phyloP scores from a whole-genome alignment of 2,888 invertebrate genomes.

The Lycaena phlaeas region DNA sequence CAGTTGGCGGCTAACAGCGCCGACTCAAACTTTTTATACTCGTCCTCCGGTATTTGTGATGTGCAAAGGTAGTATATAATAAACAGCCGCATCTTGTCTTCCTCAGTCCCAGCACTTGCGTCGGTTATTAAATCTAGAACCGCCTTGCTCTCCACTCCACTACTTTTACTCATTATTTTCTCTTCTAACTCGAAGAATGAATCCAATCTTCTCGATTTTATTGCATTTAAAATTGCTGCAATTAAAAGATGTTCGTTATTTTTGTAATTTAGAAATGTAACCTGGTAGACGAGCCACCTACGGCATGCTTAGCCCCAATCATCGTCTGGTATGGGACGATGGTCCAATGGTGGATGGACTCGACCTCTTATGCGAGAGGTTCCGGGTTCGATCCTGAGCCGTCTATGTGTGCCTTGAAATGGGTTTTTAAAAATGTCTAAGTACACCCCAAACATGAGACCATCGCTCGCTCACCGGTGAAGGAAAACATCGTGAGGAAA shows the following conservation, averaged over 20 bases:
- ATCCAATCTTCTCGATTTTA: conserved; percentile 92
- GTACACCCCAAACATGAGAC: too few relatives aligned
- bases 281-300: too few relatives aligned
- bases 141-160: conserved; percentile 81
- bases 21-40: conserved; percentile 87
- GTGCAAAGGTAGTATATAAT: conserved; percentile 93
- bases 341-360: too few relatives aligned
- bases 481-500: too few relatives aligned
- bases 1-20: conserved; percentile 86
- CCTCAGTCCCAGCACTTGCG: conserved; percentile 87
- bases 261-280: too few relatives aligned
- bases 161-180: conserved; percentile 93
- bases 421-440: too few relatives aligned
- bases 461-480: too few relatives aligned
- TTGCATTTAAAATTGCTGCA: conserved; percentile 83
- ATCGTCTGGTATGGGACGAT: too few relatives aligned
- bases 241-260: conserved; percentile 14
- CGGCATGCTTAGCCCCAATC: too few relatives aligned
- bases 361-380: too few relatives aligned
- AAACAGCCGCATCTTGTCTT: conserved; percentile 94
- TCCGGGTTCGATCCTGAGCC: too few relatives aligned
- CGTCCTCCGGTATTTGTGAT: conserved; percentile 83
- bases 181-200: conserved; percentile 98
- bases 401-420: too few relatives aligned
- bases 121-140: conserved; percentile 91